phyloP scores from a whole-genome alignment of 2,888 invertebrate species.

The Drosophila pseudotakahashii region DNA sequence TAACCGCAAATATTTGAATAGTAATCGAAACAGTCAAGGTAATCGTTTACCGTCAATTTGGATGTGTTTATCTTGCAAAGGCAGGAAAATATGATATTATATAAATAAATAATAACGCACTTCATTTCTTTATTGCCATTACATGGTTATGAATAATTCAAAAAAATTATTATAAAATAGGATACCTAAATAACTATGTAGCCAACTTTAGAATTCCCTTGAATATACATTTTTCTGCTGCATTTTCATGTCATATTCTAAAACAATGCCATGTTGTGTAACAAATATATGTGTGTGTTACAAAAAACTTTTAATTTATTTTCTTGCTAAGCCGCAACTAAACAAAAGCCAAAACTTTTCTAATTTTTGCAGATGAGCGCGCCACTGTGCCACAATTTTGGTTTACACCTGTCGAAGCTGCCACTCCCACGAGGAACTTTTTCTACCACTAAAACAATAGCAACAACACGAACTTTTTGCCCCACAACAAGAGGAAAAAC shows the following conservation, averaged over 20 bases:
- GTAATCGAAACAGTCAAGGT: constrained; percentile 4
- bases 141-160: no score
- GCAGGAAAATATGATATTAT: neutral
- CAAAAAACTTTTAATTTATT: constrained; percentile 18
- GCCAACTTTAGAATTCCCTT: neutral
- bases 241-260: neutral
- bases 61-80: neutral
- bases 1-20: constrained; percentile 9
- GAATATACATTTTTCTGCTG: neutral
- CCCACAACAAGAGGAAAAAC: constrained; percentile 10
- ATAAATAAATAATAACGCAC: neutral
- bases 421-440: constrained; percentile 61
- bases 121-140: no score
- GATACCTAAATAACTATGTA: no score
- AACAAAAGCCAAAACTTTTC: constrained; percentile 55
- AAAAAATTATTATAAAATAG: neutral
- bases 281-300: neutral
- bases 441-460: constrained; percentile 20
- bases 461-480: constrained; percentile 13
- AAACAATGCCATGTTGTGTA: neutral
- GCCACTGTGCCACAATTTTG: constrained; percentile 53
- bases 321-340: constrained; percentile 8
- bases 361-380: constrained; percentile 69
- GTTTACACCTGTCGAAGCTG: constrained; percentile 57
- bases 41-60: neutral